Evolutionary conservation across 2,797 vertebrate genomes (phyloP), one percentile per base, ranked within the genome.

Genomic region (Gallirallus australis): DNA sequence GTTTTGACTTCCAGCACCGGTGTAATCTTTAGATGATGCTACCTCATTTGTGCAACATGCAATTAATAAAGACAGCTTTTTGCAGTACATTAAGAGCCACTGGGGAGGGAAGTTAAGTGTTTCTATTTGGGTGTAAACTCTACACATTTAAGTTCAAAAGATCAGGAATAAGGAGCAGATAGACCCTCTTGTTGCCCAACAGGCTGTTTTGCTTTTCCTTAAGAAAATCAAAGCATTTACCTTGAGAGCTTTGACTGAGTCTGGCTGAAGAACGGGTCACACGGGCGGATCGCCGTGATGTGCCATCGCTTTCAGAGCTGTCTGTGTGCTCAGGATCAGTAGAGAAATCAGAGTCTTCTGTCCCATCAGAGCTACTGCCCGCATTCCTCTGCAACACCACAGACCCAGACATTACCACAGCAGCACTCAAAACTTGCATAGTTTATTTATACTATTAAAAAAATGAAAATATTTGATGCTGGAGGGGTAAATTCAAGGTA

Each of bases 181-280:
- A 2, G 8, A 42, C 59, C 13, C n/a, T 28, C 31, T 13, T 25
- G 11, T 13, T 5, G 19, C 40, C 48, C 27, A 12, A 18, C 35
- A 20, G 56, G 25, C 20, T 65, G 57, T 2, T 54, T 60, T 35
- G 5, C 20, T 72, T 40, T 20, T 12, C 42, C 33, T 13, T 11
- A 15, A 53, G 42, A 35, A 59, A 69, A 18, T 5, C 35, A 28
- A 28, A 76, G 10, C 15, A 8, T 65, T 94, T 93, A 99, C 99
- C 99, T 98, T 99, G 99, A 76, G 99, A 99, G 97, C 99, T 99
- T 94, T 99, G 99, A 95, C 99, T 99, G 80, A 99, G 98, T 71
- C 99, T 98, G 63, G 99, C 99, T 5, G 99, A 99, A 69, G 99
- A 99, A 53, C 99, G 98, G 68, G 99, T 99, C 71, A 99, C 98